Percentiles rank a stretch among this genome's conserved stretches.
Conservation (phyloP, 2,113 vertebrate species). For the Neolamprologus falcicula region DNA sequence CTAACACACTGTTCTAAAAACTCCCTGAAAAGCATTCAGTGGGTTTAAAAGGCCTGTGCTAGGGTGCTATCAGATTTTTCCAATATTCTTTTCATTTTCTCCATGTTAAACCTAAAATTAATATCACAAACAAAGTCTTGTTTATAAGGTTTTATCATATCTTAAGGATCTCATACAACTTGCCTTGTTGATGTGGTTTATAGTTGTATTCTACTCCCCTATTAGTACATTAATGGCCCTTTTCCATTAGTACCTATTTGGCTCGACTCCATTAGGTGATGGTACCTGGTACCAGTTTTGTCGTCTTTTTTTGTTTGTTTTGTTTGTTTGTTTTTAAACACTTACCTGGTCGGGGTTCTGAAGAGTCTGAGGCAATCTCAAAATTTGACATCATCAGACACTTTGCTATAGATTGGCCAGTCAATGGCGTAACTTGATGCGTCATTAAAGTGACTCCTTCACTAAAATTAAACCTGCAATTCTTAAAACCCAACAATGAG, state of each 20-base stretch:
- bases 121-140: background rate
- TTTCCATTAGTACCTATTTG: background rate
- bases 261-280: background rate
- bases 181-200: background rate
- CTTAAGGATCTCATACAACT: background rate
- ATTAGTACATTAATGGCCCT: background rate
- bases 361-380: background rate
- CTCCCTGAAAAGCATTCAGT: background rate
- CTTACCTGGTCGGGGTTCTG: accelerated
- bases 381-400: background rate
- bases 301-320: background rate
- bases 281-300: background rate
- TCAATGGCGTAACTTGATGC: background rate
- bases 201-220: background rate
- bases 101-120: background rate
- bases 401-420: background rate
- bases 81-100: background rate
- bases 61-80: background rate
- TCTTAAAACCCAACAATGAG: background rate
- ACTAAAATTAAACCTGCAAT: background rate
- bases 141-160: background rate
- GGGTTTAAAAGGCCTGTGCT: background rate
- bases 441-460: background rate
- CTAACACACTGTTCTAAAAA: background rate
- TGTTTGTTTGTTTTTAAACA: background rate